Base-by-base conservation (phyloP, 2,888 invertebrate species). In the Aromia moschata region DNA sequence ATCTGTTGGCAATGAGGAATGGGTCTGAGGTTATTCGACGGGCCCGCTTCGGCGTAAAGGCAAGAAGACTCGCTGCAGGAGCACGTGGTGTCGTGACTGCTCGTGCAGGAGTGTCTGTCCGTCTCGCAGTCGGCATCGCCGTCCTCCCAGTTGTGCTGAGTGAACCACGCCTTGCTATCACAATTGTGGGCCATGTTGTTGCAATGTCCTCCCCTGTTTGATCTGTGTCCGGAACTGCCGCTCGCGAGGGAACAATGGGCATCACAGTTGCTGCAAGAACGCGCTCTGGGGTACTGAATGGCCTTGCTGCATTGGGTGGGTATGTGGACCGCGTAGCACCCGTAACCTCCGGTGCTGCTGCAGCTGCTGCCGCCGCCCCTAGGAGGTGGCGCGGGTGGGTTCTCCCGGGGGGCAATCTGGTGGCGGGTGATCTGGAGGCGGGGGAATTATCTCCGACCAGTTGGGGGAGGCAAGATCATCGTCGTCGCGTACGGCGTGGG, bases 401-500 rank as follows among this genome's bases (percentile, higher is more conserved):
- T 75, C 46, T 79, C 80, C n/a, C 79, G 68, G 0, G n/a, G 81
- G 80, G 65, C 80, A 84, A 56, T 84, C 80, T 47, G 86, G 86
- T 14, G 86, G 86, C 18, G 86, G 85, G 75, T 86, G 85, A 70
- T 85, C 84, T 17, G 86, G 86, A 54, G 86, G 86, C 47, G 86
- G 86, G 20, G 86, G 85, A 67, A 86, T 81, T 56, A 86, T 84
- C 74, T 86, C 86, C 37, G 83, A 82, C 84, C 85, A 85, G 74
- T 84, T 18, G 85, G 83, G 45, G 82, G 81, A 3, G 82, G 81
- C 2, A 90, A 83, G 33, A 90, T 82, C 80, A 89, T 90, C 9
- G 91, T 90, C 0, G 90, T 91, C 11, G 91, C 91, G 78, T 90
- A 91, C 0, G 90, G 91, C 1, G 87, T 87, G 0, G 89, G 87